A percentile compares a stretch with the other conserved stretches of the same genome.
Evolutionary conservation across 1,140 invertebrate species (phyloP).

Genomic region (Drosophila watanabei): DNA sequence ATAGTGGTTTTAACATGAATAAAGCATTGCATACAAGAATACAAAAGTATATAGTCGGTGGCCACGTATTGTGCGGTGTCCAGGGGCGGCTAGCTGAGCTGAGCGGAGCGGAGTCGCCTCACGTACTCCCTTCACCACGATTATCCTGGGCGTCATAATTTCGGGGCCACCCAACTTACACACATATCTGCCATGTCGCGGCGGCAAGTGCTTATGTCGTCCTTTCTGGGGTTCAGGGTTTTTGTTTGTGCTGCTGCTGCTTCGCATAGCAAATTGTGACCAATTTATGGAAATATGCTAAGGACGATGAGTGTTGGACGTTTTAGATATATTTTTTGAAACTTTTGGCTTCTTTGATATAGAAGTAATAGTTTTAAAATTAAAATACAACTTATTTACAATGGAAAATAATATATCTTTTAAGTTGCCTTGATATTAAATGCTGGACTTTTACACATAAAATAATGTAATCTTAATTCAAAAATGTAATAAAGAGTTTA

Average conservation of each 20-base stretch:
- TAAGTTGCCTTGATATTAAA: too few relatives aligned
- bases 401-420: too few relatives aligned
- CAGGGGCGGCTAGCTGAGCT: not conserved
- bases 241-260: conserved; percentile 62
- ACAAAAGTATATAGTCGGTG: conserved; percentile 15
- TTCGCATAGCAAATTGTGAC: conserved; percentile 78
- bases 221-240: conserved; percentile 23
- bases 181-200: conserved; percentile 40
- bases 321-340: not conserved
- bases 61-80: conserved; percentile 20
- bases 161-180: conserved; percentile 27
- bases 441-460: too few relatives aligned
- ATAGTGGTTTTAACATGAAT: conserved; percentile 39
- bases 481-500: too few relatives aligned
- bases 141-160: conserved; percentile 76
- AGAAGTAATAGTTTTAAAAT: not conserved
- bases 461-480: too few relatives aligned
- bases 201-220: conserved; percentile 41
- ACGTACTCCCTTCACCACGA: conserved; percentile 56
- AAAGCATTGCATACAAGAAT: conserved; percentile 45
- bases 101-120: conserved; percentile 9
- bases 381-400: too few relatives aligned
- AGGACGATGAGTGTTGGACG: conserved; percentile 16
- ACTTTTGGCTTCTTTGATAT: not conserved
- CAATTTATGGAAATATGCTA: conserved; percentile 81